Evolutionary conservation across 2,888 invertebrate species (phyloP), one percentile per base, ranked within the genome.

Genomic region (Polyommatus icarus): DNA sequence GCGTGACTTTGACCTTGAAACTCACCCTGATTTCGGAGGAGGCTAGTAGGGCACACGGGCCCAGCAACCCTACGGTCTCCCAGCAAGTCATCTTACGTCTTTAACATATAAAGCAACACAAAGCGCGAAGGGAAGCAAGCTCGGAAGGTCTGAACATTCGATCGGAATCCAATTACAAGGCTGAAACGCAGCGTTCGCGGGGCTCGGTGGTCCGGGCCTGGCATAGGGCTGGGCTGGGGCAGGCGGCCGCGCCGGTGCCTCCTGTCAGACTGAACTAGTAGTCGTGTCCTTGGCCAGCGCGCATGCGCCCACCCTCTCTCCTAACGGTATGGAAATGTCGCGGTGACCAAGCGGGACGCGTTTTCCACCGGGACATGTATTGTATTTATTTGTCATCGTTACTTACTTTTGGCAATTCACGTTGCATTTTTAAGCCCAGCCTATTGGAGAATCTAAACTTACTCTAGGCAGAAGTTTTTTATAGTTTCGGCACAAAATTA

Each of bases 91-190:
- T 94, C 83, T 93, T 93, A 92, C 91, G 90, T 85, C 83, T 83
- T 83, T 84, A 87, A 90, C 87, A 89, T 85, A 85, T 84, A 90
- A 92, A 92, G 91, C 91, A 84, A 91, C 88, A 87, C 83, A 89
- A 90, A 91, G 89, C 91, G 83, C 86, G 88, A 89, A 88, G 87
- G 86, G 83, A 91, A 91, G 92, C 91, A 90, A 91, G 92, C 90
- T 89, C 89, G 86, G 89, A 91, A 92, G 92, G 89, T 90, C 88
- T 88, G 91, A 92, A 67, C 61, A 61, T 61, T 91, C 86, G 91
- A 93, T 91, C 90, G 91, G 91, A 92, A 93, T 91, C 91, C 90
- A 93, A 93, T 94, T 93, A 94, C 94, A 86, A 94, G 93, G 84
- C 91, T 93, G 92, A 94, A 94, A 85, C 93, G 92, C 85, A 94